Evolutionary conservation across 1,140 invertebrate genomes (phyloP).

Genomic region (Zaprionus africanus): DNA sequence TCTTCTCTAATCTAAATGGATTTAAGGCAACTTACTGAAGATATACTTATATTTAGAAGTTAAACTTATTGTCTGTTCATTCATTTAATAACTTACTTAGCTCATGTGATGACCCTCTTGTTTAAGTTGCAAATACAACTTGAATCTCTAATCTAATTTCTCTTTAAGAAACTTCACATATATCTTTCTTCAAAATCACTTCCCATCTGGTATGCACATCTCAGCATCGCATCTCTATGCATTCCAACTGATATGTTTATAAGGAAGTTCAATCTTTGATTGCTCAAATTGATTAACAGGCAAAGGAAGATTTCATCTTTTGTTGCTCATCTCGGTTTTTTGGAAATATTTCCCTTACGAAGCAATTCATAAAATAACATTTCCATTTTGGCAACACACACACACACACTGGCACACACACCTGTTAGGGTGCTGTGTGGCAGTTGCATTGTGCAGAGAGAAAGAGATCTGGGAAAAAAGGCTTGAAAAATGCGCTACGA

Average conservation of each 20-base stretch:
- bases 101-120: too few relatives aligned
- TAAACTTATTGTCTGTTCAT: too few relatives aligned
- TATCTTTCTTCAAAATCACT: too few relatives aligned
- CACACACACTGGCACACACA: slow-evolving; percentile 39
- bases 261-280: slow-evolving; percentile 1
- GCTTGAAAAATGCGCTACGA: slow-evolving; percentile 46
- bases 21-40: too few relatives aligned
- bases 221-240: too few relatives aligned
- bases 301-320: neutral
- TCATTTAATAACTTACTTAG: too few relatives aligned
- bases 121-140: too few relatives aligned
- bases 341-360: neutral
- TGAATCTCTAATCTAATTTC: too few relatives aligned
- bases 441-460: slow-evolving; percentile 24
- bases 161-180: too few relatives aligned
- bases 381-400: slow-evolving; percentile 54
- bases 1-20: too few relatives aligned
- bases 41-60: too few relatives aligned
- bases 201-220: too few relatives aligned
- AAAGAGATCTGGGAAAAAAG: slow-evolving; percentile 39
- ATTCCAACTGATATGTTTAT: neutral
- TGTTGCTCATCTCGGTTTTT: neutral
- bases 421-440: slow-evolving; percentile 53
- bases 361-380: slow-evolving; percentile 51
- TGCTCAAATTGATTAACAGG: slow-evolving; percentile 56